Conservation (phyloP, 2,888 invertebrate species). For the Lacanobia wlatinum region DNA sequence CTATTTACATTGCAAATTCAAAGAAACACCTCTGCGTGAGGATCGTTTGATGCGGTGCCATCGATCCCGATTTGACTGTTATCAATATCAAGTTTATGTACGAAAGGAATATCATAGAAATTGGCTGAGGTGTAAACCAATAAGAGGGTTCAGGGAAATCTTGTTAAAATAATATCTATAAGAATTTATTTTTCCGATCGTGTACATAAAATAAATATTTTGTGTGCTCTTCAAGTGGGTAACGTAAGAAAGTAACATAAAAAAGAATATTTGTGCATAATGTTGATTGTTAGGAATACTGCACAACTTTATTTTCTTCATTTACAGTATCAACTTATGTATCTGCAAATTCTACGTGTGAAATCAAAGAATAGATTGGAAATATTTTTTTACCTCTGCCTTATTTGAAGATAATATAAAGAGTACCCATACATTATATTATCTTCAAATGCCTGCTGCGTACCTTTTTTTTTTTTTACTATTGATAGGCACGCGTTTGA, state of each 20-base stretch:
- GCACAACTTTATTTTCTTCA: too few relatives aligned
- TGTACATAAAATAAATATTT: constrained; percentile 28
- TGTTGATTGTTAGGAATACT: too few relatives aligned
- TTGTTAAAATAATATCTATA: constrained; percentile 44
- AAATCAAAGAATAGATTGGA: too few relatives aligned
- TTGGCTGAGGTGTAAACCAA: constrained; percentile 42
- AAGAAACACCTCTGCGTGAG: constrained; percentile 52
- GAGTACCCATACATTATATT: too few relatives aligned
- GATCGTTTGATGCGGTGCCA: constrained; percentile 57
- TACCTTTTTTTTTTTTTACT: too few relatives aligned
- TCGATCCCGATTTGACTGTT: constrained; percentile 55
- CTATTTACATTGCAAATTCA: constrained; percentile 50
- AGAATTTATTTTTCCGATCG: constrained; percentile 24
- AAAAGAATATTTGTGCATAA: too few relatives aligned
- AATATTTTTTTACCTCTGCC: too few relatives aligned
- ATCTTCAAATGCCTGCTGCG: too few relatives aligned
- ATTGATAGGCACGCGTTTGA: too few relatives aligned
- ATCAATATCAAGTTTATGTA: constrained; percentile 51
- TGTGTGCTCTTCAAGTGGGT: not conserved
- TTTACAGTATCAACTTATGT: too few relatives aligned
- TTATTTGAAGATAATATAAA: too few relatives aligned
- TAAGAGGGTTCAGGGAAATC: constrained; percentile 27
- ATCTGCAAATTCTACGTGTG: too few relatives aligned
- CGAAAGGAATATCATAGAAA: constrained; percentile 36
- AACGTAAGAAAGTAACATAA: not conserved